Evolutionary conservation across 2,888 invertebrate genomes (phyloP), one percentile per base, ranked within the genome.

Genomic region (Plagiodera versicolora): DNA sequence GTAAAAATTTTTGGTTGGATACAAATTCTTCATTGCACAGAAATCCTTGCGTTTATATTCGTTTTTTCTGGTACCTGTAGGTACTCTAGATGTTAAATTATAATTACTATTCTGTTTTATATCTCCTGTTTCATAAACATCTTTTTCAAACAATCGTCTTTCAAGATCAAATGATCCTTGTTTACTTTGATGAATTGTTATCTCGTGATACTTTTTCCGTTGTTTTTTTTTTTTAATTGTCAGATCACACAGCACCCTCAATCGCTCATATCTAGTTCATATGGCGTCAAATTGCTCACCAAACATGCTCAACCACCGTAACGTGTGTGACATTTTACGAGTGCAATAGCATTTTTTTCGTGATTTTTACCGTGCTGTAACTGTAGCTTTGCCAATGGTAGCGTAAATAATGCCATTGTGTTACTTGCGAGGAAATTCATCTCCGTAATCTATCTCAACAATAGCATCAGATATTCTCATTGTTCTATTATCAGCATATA

Each of bases 361-460:
- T n/a, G n/a, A n/a, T 39, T 14, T 14, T 24, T 39, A 53, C 11
- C 24, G 17, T 39, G 45, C 24, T 19, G 24, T 60, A 58, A 63
- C 60, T 58, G 60, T 60, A 54, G 39, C 39, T 47, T 56, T 51
- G 53, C 58, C 60, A 55, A 58, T 58, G 60, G 50, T 63, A 58
- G 63, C 63, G 63, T 59, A 48, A 63, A 63, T 47, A 57, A 63
- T 51, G 30, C 54, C 35, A 54, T 54, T 58, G 58, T 60, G 30
- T 54, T 50, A 39, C 14, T 39, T 39, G 11, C 14, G 14, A 14
- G 39, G n/a, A 14, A 39, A 39, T 39, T 3, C 11, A 39, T 39
- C n/a, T 39, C 11, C n/a, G n/a, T n/a, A 4, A 14, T 10, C 3
- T 10, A 39, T n/a, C 39, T 39, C n/a, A 4, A 39, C 39, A 39